These are phyloP conservation scores for Parambassis ranga DNA, from an alignment of 2,797 vertebrate genomes.

Conservation along the genomic window DNA sequence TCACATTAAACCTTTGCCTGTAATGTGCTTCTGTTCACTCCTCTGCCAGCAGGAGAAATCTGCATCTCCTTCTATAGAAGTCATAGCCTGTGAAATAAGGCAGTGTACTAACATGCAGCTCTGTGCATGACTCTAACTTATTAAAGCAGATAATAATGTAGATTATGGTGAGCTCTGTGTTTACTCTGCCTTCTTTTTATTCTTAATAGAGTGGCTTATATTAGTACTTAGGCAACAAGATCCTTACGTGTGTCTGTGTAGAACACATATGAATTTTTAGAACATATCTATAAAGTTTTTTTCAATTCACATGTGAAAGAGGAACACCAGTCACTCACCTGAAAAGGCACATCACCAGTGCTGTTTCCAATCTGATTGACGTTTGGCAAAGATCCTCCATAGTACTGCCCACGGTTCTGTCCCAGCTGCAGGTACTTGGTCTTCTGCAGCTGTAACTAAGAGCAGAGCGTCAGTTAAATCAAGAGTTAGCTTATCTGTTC, in stretches of 20 bases:
- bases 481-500: no score
- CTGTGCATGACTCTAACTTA: no score
- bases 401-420: conserved; percentile 94
- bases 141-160: no score
- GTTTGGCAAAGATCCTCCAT: conserved; percentile 95
- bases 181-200: no score
- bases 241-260: no score
- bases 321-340: conserved; percentile 80
- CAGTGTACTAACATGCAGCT: no score
- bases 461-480: conserved; percentile 8
- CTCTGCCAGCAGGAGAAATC: background rate
- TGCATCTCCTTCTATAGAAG: background rate
- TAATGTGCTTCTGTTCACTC: background rate
- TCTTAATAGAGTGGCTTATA: no score
- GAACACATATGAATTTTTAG: no score
- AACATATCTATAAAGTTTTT: background rate
- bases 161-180: no score
- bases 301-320: background rate
- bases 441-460: conserved; percentile 94
- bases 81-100: no score
- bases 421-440: conserved; percentile 97
- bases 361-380: conserved; percentile 96
- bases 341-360: conserved; percentile 89
- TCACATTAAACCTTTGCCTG: background rate
- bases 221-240: no score